Percentiles rank a stretch among this genome's conserved stretches.
These are phyloP conservation scores for Drosophila nigromelanica DNA, from an alignment of 1,140 invertebrate genomes.

Conservation along the genomic window DNA sequence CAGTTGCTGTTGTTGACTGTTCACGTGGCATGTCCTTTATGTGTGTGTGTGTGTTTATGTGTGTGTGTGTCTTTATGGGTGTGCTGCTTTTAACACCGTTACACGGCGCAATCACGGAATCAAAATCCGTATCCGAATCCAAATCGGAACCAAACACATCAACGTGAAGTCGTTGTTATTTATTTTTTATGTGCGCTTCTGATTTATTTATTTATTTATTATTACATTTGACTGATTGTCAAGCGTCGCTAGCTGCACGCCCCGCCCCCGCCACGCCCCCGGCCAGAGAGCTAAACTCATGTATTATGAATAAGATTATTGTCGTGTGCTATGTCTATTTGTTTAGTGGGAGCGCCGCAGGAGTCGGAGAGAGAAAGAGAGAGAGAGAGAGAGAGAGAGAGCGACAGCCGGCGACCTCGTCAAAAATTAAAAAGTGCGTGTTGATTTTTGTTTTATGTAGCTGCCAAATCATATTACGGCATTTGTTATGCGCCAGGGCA, in stretches of 20 bases:
- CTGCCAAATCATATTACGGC: conserved; percentile 74
- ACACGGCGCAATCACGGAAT: conserved; percentile 1
- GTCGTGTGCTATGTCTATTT: conserved; percentile 58
- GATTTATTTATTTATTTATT: conserved; percentile 77
- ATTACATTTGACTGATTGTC: conserved; percentile 76
- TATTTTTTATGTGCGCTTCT: conserved; percentile 34
- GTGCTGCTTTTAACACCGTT: neutral
- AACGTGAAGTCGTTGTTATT: conserved; percentile 35
- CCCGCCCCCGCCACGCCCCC: neutral
- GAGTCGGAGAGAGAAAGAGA: neutral
- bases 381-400: neutral
- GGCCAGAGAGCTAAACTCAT: conserved; percentile 50
- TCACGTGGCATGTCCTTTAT: neutral
- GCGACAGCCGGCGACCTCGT: conserved; percentile 14
- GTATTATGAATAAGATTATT: conserved; percentile 76
- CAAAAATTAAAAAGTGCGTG: conserved; percentile 50
- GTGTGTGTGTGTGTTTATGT: neutral
- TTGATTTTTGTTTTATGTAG: conserved; percentile 70
- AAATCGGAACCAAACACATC: conserved; percentile 18
- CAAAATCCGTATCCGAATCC: conserved; percentile 5
- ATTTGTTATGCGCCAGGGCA: conserved; percentile 63
- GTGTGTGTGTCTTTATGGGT: conserved; percentile 1
- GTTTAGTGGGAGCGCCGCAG: conserved; percentile 24
- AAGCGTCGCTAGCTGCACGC: conserved; percentile 24
- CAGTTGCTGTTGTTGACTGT: neutral